Conservation (phyloP, 2,797 vertebrate genomes). For the Pelobates cultripes region DNA sequence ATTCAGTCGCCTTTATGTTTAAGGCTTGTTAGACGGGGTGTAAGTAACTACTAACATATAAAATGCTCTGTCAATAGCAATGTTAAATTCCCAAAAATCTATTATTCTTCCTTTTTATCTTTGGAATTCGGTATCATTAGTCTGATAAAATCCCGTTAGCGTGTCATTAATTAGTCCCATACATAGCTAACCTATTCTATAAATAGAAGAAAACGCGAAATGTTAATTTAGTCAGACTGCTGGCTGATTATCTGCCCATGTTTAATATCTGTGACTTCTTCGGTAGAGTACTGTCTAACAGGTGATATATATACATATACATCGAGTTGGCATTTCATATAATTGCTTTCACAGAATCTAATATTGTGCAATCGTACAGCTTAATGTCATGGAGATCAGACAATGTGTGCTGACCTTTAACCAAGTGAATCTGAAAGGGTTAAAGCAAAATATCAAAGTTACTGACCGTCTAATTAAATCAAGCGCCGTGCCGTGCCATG, state of each 20-base stretch:
- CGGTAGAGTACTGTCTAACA: background rate
- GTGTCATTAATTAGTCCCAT: no score
- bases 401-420: background rate
- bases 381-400: background rate
- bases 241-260: background rate
- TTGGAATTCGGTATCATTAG: no score
- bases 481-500: background rate
- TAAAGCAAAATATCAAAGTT: background rate
- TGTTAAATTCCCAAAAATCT: no score
- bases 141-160: no score
- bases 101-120: no score
- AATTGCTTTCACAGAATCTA: background rate
- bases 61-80: no score
- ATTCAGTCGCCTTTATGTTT: no score
- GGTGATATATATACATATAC: background rate
- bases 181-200: no score
- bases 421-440: background rate
- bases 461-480: background rate
- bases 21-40: no score
- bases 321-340: background rate
- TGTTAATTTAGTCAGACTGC: background rate
- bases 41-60: no score
- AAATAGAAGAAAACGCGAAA: no score
- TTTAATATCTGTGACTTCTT: background rate
- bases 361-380: background rate